phyloP scores from a whole-genome alignment of 2,113 vertebrate genomes.

The Misgurnus anguillicaudatus region DNA sequence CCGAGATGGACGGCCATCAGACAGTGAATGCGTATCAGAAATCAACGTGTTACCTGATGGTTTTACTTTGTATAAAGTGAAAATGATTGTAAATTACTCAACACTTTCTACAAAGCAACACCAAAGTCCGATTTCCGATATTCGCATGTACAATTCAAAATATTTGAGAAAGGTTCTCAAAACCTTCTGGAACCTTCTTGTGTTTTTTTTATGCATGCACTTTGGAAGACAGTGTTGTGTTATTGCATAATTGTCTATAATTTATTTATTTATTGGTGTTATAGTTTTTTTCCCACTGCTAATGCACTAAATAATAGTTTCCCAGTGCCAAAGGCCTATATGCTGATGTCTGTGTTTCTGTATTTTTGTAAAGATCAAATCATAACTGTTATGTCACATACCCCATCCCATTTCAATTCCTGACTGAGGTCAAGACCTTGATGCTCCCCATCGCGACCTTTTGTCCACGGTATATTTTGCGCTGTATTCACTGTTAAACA shows the following conservation, averaged over 20 bases:
- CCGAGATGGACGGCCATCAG: not conserved
- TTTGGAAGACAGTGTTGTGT: too few relatives aligned
- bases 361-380: not conserved
- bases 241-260: too few relatives aligned
- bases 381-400: not conserved
- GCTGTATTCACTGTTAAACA: conserved; percentile 3
- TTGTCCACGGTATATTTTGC: conserved; percentile 5
- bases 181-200: too few relatives aligned
- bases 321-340: too few relatives aligned
- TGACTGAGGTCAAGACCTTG: not conserved
- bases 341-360: not conserved
- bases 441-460: conserved; percentile 1
- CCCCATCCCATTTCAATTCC: not conserved
- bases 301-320: too few relatives aligned
- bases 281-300: too few relatives aligned
- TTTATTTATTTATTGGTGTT: too few relatives aligned
- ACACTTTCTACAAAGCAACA: not conserved
- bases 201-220: too few relatives aligned
- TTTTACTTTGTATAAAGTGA: not conserved
- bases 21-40: not conserved
- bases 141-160: not conserved
- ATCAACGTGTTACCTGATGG: not conserved
- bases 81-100: not conserved
- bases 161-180: not conserved
- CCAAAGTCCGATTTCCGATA: not conserved